These are phyloP conservation scores for Steinernema carpocapsae DNA, from an alignment of 2,888 invertebrate genomes.

Conservation along the genomic window DNA sequence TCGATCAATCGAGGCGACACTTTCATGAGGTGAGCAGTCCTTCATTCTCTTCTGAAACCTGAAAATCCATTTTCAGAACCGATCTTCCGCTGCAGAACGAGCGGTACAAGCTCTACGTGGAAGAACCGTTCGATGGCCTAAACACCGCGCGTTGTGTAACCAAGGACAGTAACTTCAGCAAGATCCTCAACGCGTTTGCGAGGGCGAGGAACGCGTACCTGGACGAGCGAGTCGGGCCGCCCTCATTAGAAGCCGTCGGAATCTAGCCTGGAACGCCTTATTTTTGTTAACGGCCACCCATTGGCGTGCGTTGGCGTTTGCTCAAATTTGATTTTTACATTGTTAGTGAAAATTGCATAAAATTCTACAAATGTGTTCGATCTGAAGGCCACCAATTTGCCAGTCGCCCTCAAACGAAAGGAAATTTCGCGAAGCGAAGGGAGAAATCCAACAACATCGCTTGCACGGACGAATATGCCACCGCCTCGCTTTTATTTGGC, in stretches of 20 bases:
- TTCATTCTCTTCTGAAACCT: slow-evolving; percentile 14
- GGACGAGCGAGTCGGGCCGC: not conserved
- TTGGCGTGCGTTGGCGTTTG: too few species aligned
- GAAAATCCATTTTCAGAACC: slow-evolving; percentile 11
- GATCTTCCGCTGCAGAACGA: slow-evolving; percentile 40
- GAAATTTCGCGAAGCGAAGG: too few species aligned
- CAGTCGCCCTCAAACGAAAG: too few species aligned
- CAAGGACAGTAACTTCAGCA: slow-evolving; percentile 25
- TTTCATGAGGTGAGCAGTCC: slow-evolving; percentile 37
- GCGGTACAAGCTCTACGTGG: slow-evolving; percentile 56
- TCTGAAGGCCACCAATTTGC: too few species aligned
- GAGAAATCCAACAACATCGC: too few species aligned
- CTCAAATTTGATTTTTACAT: too few species aligned
- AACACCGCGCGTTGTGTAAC: slow-evolving; percentile 62
- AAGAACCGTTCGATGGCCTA: slow-evolving; percentile 64
- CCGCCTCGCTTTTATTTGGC: too few species aligned
- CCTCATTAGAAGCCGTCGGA: not conserved
- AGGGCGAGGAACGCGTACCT: slow-evolving; percentile 1
- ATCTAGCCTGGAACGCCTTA: not conserved
- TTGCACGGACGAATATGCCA: too few species aligned
- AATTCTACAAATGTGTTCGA: too few species aligned
- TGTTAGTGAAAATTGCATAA: too few species aligned
- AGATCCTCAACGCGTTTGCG: not conserved
- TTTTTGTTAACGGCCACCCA: too few species aligned
- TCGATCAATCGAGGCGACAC: slow-evolving; percentile 48